Base-by-base conservation (phyloP, 2,113 vertebrate genomes). In the Ploceus nigricollis region DNA sequence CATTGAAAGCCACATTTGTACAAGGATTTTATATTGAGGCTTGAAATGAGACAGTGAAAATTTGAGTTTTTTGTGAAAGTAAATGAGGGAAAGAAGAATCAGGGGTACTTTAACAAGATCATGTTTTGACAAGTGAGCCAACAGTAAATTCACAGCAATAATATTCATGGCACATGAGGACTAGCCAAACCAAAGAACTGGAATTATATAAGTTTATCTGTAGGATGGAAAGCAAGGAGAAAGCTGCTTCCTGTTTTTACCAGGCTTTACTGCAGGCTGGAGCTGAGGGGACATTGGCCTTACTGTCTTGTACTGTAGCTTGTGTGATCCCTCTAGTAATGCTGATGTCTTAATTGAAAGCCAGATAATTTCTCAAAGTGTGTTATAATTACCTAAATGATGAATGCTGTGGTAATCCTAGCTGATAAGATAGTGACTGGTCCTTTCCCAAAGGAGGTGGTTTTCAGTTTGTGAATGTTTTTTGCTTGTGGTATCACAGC, bases 1-100 rank as follows among this genome's bases (percentile, higher is more conserved):
- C 40, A 42, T 7, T 47, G n/a, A 11, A 82, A 57, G 58, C 31
- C 6, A 8, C 4, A 8, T 33, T 37, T 16, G 6, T 86, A 22
- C 19, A 18, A 22, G 0, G 0, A 1, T 61, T 84, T 64, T 68
- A 19, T 45, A 18, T 31, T 25, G 27, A 64, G 69, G 15, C 14
- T 57, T 51, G 58, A 50, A 37, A n/a, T 65, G 37, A 90, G 17
- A 31, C 17, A 21, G 33, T 82, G 33, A 2, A 89, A 86, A 6
- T 83, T 58, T 19, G 28, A 16, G 9, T 2, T 80, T 48, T 54
- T 76, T 64, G 28, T 54, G 35, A 37, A 72, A 80, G 20, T 27
- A n/a, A 47, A 14, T 35, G 21, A 57, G 2, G 5, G 33, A 65
- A 82, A 53, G 23, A 73, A 45, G 21, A 28, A 8, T 68, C 15